Evolutionary conservation across 2,797 vertebrate genomes (phyloP).

Genomic region (Echeneis naucrates): DNA sequence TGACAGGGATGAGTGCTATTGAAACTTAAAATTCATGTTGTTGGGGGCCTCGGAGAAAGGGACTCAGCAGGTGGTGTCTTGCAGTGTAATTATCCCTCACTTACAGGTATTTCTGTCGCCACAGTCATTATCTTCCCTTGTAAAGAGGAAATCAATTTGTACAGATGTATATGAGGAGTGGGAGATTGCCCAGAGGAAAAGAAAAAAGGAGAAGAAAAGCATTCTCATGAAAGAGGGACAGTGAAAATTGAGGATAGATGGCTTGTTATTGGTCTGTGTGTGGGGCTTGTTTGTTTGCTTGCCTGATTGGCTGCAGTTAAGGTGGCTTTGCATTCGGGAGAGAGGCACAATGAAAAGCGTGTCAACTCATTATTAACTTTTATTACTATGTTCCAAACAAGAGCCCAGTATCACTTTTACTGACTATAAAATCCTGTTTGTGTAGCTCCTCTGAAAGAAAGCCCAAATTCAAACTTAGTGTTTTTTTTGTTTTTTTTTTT

Average conservation of each 20-base stretch:
- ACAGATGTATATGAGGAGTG: conserved; percentile 84
- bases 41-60: conserved; percentile 87
- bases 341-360: conserved; percentile 56
- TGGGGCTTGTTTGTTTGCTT: conserved; percentile 75
- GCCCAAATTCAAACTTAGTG: conserved; percentile 18
- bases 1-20: conserved; percentile 87
- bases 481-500: not conserved
- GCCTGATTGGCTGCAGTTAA: conserved; percentile 74
- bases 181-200: conserved; percentile 77
- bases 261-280: conserved; percentile 68
- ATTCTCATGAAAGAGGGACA: conserved; percentile 74
- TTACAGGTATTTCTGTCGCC: conserved; percentile 95
- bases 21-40: conserved; percentile 95
- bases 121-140: conserved; percentile 86
- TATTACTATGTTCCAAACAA: conserved; percentile 68
- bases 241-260: conserved; percentile 76
- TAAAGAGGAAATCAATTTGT: conserved; percentile 88
- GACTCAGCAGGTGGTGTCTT: conserved; percentile 88
- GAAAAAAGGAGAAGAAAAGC: conserved; percentile 62
- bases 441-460: conserved; percentile 23
- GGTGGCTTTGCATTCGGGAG: conserved; percentile 40
- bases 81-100: conserved; percentile 92
- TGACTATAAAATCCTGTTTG: conserved; percentile 32
- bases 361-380: conserved; percentile 85
- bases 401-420: conserved; percentile 43